phyloP scores from a whole-genome alignment of 2,888 invertebrate genomes.

The Callinectes sapidus region DNA sequence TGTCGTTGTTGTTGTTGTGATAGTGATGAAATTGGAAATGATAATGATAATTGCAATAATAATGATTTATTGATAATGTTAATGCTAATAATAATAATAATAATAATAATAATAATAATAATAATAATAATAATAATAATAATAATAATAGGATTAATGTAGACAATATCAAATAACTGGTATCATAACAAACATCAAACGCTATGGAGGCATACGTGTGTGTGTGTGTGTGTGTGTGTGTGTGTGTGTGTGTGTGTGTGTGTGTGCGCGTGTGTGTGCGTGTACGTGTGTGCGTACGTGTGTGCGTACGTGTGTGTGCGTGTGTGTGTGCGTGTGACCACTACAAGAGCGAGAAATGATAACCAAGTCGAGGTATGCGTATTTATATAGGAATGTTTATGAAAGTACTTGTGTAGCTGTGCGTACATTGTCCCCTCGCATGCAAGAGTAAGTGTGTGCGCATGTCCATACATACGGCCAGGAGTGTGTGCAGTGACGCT shows the following conservation, averaged over 20 bases:
- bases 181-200: background rate
- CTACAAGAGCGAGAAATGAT: background rate
- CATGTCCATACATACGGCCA: background rate
- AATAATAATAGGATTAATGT: background rate
- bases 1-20: too few species aligned
- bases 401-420: background rate
- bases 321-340: background rate
- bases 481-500: background rate
- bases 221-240: slow-evolving; percentile 9
- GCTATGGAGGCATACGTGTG: background rate
- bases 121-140: background rate
- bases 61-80: too few species aligned
- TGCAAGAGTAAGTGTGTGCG: background rate
- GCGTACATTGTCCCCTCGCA: background rate
- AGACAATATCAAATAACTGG: background rate
- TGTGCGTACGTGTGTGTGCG: background rate
- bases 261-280: background rate
- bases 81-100: background rate
- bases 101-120: background rate
- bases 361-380: background rate
- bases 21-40: too few species aligned
- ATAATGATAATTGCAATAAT: background rate
- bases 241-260: slow-evolving; percentile 21
- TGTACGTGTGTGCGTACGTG: background rate
- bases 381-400: background rate